These are phyloP conservation scores for Epinotia brunnichana DNA, from an alignment of 2,888 invertebrate species.

Conservation along the genomic window DNA sequence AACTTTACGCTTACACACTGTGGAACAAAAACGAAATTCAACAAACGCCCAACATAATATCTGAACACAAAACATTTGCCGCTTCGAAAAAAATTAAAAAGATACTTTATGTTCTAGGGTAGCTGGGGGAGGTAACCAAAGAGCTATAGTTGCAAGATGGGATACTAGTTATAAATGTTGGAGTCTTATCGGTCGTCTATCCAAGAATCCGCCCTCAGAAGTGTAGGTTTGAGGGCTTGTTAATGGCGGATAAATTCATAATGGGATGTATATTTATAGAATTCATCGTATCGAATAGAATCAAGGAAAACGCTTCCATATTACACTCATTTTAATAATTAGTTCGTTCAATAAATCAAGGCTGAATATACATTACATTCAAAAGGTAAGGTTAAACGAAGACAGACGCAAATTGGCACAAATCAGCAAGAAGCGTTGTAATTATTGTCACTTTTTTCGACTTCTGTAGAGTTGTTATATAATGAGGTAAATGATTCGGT, in stretches of 20 bases:
- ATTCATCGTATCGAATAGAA: not conserved
- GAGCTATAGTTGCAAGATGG: slow-evolving; percentile 4
- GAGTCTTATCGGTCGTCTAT: not conserved
- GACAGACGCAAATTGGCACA: not conserved
- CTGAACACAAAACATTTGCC: slow-evolving; percentile 35
- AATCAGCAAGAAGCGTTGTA: not conserved
- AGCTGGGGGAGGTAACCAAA: slow-evolving; percentile 15
- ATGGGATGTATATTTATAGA: too few relatives aligned
- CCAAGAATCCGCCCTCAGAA: not conserved
- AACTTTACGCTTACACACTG: not conserved
- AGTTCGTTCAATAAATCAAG: not conserved
- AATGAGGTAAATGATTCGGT: not conserved
- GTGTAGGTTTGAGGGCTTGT: not conserved
- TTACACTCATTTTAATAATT: not conserved
- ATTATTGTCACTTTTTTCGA: not conserved
- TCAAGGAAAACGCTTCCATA: not conserved
- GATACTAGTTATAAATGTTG: not conserved
- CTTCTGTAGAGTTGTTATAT: not conserved
- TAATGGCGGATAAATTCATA: not conserved
- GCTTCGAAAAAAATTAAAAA: slow-evolving; percentile 40
- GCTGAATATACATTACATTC: not conserved
- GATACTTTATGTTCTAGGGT: slow-evolving; percentile 38
- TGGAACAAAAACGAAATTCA: slow-evolving; percentile 10
- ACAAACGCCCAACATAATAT: slow-evolving; percentile 12
- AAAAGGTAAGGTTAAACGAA: not conserved